Evolutionary conservation across 2,797 vertebrate species (phyloP).

Genomic region (Notolabrus celidotus): DNA sequence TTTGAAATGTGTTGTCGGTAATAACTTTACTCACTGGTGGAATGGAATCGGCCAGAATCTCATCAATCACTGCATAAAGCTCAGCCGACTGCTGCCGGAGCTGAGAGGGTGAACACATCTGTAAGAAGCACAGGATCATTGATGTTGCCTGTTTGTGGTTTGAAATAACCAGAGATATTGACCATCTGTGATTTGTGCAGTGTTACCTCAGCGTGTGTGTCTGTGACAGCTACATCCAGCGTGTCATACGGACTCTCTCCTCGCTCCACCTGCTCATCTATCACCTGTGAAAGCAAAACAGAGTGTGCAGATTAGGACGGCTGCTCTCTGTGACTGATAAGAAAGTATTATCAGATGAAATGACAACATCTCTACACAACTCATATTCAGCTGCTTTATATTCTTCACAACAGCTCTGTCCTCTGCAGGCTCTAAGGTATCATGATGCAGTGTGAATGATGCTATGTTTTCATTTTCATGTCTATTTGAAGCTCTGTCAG

Average conservation of each 20-base stretch:
- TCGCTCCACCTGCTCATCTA: constrained; percentile 85
- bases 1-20: neutral
- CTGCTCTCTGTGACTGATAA: constrained; percentile 6
- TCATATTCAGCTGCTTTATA: neutral
- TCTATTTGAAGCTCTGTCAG: too few species aligned
- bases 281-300: constrained; percentile 72
- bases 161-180: neutral
- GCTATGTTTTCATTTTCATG: too few species aligned
- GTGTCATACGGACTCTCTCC: constrained; percentile 61
- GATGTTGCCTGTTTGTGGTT: neutral
- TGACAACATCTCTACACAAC: constrained; percentile 3
- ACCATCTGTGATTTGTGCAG: neutral
- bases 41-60: constrained; percentile 89
- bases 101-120: constrained; percentile 94
- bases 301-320: neutral
- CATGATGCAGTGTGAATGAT: neutral
- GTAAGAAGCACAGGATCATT: constrained; percentile 32
- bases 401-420: constrained; percentile 11
- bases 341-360: neutral
- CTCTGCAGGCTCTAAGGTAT: too few species aligned
- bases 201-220: constrained; percentile 89
- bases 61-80: constrained; percentile 93
- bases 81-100: constrained; percentile 94
- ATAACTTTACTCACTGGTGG: constrained; percentile 83
- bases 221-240: constrained; percentile 58